Evolutionary conservation across 1,140 invertebrate species (phyloP).

Genomic region (Saccostrea echinata): DNA sequence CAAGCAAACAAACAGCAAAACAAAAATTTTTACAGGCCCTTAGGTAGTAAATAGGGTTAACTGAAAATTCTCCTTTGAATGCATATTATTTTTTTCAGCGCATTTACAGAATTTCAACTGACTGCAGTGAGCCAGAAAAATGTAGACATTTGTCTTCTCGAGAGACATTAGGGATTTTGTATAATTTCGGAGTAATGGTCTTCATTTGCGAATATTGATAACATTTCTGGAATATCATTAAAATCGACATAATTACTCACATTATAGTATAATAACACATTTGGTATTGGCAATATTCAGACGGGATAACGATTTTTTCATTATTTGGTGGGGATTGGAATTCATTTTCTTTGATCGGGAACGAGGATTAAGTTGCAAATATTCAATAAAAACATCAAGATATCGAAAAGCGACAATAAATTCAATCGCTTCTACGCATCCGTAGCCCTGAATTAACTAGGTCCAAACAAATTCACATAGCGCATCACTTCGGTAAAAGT

Average conservation of each 20-base stretch:
- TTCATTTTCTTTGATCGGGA: conserved; percentile 21
- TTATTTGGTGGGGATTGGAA: neutral
- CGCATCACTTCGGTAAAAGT: neutral
- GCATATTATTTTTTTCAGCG: too few relatives aligned
- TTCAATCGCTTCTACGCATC: neutral
- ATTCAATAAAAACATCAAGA: neutral
- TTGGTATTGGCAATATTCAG: neutral
- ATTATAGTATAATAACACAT: neutral
- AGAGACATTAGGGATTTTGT: too few relatives aligned
- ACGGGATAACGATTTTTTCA: neutral
- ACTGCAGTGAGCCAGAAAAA: too few relatives aligned
- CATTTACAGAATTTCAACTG: too few relatives aligned
- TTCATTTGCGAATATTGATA: neutral
- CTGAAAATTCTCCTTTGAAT: too few relatives aligned
- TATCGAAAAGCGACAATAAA: neutral
- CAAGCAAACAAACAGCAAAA: too few relatives aligned
- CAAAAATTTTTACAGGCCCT: too few relatives aligned
- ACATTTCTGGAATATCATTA: neutral
- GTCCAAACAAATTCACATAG: neutral
- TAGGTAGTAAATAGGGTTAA: too few relatives aligned
- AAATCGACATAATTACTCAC: neutral
- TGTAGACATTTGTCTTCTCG: too few relatives aligned
- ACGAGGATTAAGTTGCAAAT: conserved; percentile 20
- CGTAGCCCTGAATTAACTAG: neutral
- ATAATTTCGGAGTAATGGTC: too few relatives aligned